Evolutionary conservation across 2,797 vertebrate genomes (phyloP).

Genomic region (Tarsius wallacei): DNA sequence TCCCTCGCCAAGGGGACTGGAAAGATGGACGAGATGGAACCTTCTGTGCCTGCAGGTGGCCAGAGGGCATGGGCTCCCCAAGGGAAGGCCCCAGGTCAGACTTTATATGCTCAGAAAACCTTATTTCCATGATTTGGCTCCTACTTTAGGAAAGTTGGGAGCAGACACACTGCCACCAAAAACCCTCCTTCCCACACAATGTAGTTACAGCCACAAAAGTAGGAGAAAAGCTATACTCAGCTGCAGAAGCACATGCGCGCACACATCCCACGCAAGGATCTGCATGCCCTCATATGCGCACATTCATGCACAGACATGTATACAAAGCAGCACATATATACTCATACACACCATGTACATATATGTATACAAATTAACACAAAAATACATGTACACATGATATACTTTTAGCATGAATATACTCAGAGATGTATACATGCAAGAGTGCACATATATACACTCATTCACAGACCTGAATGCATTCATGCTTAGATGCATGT

Average conservation of each 20-base stretch:
- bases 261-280: not conserved
- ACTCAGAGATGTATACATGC: not conserved
- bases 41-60: constrained; percentile 2
- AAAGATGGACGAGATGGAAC: not conserved
- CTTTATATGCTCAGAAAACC: not conserved
- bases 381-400: not conserved
- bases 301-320: not conserved
- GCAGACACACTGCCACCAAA: not conserved
- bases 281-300: not conserved
- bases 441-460: not conserved
- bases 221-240: not conserved
- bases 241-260: not conserved
- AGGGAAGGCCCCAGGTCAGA: not conserved
- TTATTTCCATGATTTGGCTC: not conserved
- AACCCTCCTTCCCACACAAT: not conserved
- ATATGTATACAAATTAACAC: not conserved
- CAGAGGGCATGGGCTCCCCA: not conserved
- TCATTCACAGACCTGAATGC: not conserved
- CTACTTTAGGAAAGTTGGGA: constrained; percentile 27
- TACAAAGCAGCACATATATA: not conserved
- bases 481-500: not conserved
- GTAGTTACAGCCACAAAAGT: not conserved
- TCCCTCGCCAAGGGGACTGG: constrained; percentile 68
- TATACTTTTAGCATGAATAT: not conserved
- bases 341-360: fast-evolving